These are phyloP conservation scores for Apodemia hepburni DNA, from an alignment of 2,888 invertebrate genomes.

Conservation along the genomic window DNA sequence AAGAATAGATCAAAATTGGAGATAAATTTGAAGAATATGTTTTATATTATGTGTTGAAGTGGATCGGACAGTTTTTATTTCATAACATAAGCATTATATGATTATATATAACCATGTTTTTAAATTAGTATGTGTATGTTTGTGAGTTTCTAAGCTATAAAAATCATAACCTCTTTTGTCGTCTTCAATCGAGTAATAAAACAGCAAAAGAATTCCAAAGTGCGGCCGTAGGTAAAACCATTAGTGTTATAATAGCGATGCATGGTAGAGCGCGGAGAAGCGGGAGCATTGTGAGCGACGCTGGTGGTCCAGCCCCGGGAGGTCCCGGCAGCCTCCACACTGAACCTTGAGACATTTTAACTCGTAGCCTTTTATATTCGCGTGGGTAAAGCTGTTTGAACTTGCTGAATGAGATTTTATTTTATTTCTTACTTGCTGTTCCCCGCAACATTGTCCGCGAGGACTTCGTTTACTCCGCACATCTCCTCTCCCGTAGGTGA, in stretches of 20 bases:
- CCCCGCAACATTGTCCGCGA: no score
- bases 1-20: no score
- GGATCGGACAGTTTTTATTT: no score
- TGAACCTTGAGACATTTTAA: background rate
- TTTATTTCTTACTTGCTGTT: no score
- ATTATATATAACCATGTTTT: background rate
- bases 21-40: no score
- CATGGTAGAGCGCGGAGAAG: background rate
- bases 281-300: slow-evolving; percentile 18
- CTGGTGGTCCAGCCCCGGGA: slow-evolving; percentile 26
- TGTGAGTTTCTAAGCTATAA: background rate
- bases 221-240: background rate
- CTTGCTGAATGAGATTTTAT: background rate
- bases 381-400: background rate
- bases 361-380: slow-evolving; percentile 14
- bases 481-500: no score
- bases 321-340: slow-evolving; percentile 22
- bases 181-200: background rate
- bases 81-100: no score
- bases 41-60: no score
- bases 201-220: background rate
- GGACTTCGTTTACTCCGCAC: no score
- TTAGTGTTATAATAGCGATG: background rate
- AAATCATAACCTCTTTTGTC: background rate
- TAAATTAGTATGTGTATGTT: background rate